Evolutionary conservation across 2,888 invertebrate genomes (phyloP), one percentile per base, ranked within the genome.

Genomic region (Harmothoe impar): DNA sequence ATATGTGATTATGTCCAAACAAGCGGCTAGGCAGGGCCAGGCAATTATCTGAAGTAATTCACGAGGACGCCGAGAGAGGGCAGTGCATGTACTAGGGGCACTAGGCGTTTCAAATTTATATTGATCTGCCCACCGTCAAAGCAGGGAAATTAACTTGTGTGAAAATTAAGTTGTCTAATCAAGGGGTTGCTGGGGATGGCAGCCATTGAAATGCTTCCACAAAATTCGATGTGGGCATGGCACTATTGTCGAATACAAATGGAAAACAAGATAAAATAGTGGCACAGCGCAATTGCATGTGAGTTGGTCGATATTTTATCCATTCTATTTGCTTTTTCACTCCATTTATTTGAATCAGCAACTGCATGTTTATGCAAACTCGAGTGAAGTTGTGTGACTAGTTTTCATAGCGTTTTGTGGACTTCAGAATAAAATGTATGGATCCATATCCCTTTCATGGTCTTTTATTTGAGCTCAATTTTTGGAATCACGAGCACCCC

Each of bases 1-100:
- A 89, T 89, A 89, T 68, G 35, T 68, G 62, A 89, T 89, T 89
- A 89, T 89, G 89, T 68, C 68, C 23, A 89, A 89, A 68, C 89
- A 89, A 68, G 89, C 89, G 31, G 23, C 23, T 25, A 7, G 25
- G 5, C 88, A 29, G 29, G 43, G 25, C 62, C 15, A 33, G 17
- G n/a, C 89, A 89, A 89, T 89, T 89, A 89, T 35, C 62, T 25
- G 29, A 0, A 17, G 84, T 84, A 51, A 84, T 84, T 84, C 84
- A 17, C 43, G 43, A 31, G 3, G 5, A 15, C 35, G 43, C 35
- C 43, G 43, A 33, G 17, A 84, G 84, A 35, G 43, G 29, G 72
- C 62, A 20, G 62, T 62, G 62, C 3, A n/a, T 17, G 54, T 52
- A 20, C 3, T 20, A 72, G 72, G 72, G n/a, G 5, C 62, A n/a